These are phyloP conservation scores for Rhodeus uyekii DNA, from an alignment of 2,797 vertebrate species.

Conservation along the genomic window DNA sequence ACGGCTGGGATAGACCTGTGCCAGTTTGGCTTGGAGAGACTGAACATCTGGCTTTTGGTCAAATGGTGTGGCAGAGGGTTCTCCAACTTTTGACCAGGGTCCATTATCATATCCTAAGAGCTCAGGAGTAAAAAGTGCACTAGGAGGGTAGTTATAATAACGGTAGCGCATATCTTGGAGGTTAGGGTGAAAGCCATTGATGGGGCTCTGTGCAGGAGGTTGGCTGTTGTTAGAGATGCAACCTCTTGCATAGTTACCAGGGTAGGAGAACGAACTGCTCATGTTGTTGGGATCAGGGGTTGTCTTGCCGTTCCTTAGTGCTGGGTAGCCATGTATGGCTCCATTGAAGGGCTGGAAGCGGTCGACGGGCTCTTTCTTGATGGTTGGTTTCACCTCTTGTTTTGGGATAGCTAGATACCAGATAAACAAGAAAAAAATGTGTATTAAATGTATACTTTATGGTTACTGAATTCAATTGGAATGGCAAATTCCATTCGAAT, in stretches of 20 bases:
- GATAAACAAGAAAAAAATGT: background rate
- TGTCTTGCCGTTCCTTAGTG: slow-evolving; percentile 83
- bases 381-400: slow-evolving; percentile 86
- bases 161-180: slow-evolving; percentile 84
- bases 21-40: slow-evolving; percentile 81
- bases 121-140: slow-evolving; percentile 86
- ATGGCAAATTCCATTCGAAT: background rate
- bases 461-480: background rate
- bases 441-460: background rate
- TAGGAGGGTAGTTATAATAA: slow-evolving; percentile 88
- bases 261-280: slow-evolving; percentile 87
- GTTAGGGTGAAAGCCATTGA: slow-evolving; percentile 93
- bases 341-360: slow-evolving; percentile 86
- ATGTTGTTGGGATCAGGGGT: slow-evolving; percentile 85
- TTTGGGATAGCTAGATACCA: slow-evolving; percentile 78
- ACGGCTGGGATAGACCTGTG: slow-evolving; percentile 68
- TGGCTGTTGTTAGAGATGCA: slow-evolving; percentile 81
- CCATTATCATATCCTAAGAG: slow-evolving; percentile 84
- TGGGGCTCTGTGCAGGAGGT: slow-evolving; percentile 73
- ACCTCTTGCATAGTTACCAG: slow-evolving; percentile 96
- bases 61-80: slow-evolving; percentile 54
- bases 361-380: slow-evolving; percentile 80
- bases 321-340: slow-evolving; percentile 88
- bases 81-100: slow-evolving; percentile 71
- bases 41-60: slow-evolving; percentile 89